A percentile compares a stretch with the other conserved stretches of the same genome.
phyloP scores from a whole-genome alignment of 1,140 invertebrate species.

The Caligus rogercresseyi region DNA sequence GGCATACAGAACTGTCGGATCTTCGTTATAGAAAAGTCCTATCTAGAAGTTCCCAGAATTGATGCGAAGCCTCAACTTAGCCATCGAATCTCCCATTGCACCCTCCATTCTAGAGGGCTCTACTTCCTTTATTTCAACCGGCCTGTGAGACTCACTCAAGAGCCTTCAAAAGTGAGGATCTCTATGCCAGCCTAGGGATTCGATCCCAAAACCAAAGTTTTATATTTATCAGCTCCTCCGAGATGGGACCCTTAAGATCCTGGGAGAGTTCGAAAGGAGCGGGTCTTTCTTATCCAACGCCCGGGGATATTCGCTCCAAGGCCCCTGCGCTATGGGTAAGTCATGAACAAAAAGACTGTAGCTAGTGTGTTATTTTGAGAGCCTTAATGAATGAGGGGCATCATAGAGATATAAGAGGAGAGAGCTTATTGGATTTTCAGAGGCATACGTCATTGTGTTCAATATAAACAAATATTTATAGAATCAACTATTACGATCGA shows the following conservation, averaged over 20 bases:
- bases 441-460: no score
- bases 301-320: background rate
- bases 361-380: no score
- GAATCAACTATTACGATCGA: no score
- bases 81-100: background rate
- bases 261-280: background rate
- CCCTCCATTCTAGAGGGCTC: background rate
- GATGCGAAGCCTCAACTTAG: background rate
- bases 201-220: background rate
- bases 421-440: no score
- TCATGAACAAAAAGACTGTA: no score
- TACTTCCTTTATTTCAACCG: background rate
- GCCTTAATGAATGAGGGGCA: no score
- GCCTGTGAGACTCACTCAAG: background rate
- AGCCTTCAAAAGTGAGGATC: background rate
- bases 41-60: no score
- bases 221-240: background rate
- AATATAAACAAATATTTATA: no score
- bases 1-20: no score
- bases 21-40: no score
- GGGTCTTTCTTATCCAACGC: background rate
- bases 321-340: background rate
- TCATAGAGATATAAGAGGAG: no score
- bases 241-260: background rate
- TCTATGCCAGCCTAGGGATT: slow-evolving; percentile 1